Conservation (phyloP, 2,113 vertebrate genomes). For the Pedionomus torquatus region DNA sequence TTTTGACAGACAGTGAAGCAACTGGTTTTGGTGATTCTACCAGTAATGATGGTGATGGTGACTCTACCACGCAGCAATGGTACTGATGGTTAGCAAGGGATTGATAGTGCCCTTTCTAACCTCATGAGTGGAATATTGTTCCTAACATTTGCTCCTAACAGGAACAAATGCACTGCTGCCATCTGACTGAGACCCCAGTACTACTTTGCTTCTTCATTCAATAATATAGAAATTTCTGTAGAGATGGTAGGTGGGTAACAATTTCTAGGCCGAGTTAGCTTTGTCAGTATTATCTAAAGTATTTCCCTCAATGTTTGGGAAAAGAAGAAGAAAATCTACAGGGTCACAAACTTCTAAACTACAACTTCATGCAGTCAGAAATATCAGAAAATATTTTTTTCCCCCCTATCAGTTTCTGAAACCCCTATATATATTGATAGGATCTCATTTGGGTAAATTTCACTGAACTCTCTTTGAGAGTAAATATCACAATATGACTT, state of each 20-base stretch:
- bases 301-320: not conserved
- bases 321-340: not conserved
- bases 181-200: not conserved
- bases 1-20: not conserved
- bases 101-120: not conserved
- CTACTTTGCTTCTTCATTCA: not conserved
- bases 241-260: not conserved
- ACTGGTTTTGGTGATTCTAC: not conserved
- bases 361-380: not conserved
- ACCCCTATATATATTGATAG: not conserved
- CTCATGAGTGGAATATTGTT: not conserved
- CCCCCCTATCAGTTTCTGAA: not conserved
- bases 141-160: not conserved
- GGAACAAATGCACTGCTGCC: not conserved
- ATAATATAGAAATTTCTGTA: not conserved
- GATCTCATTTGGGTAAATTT: not conserved
- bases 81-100: not conserved
- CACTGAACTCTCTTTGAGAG: not conserved
- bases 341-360: not conserved
- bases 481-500: not conserved
- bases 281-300: not conserved
- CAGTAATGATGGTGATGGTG: not conserved
- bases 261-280: not conserved
- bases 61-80: not conserved
- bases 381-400: not conserved